A percentile compares a stretch with the other conserved stretches of the same genome.
Conservation (phyloP, 2,113 vertebrate genomes). For the Onychostruthus taczanowskii region DNA sequence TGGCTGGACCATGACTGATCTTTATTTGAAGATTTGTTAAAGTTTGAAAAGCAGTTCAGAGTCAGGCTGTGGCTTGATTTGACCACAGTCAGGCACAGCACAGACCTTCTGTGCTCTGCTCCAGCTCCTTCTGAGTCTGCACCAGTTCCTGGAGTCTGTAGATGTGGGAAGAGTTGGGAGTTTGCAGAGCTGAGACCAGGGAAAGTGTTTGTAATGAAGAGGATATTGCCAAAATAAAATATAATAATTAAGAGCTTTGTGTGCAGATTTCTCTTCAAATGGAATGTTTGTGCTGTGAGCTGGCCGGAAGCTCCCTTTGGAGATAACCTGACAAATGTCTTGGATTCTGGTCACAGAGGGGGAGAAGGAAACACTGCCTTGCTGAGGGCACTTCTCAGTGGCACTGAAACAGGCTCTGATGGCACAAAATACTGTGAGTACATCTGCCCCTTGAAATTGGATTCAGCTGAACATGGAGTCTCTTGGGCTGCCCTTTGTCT, state of each 20-base stretch:
- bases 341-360: background rate
- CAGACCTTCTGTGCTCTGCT: background rate
- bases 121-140: background rate
- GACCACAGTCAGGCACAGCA: accelerated
- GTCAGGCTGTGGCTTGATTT: background rate
- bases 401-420: background rate
- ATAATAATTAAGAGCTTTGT: background rate
- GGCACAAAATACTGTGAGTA: background rate
- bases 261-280: background rate
- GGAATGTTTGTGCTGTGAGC: background rate
- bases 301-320: background rate
- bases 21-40: background rate
- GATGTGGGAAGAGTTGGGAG: background rate
- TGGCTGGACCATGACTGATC: background rate
- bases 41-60: background rate
- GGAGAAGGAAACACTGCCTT: background rate
- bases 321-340: background rate
- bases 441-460: background rate
- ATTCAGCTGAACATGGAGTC: background rate
- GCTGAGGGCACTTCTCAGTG: background rate
- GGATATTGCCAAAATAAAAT: background rate
- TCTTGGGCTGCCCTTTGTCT: background rate
- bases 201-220: background rate
- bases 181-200: background rate
- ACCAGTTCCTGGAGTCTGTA: accelerated